phyloP scores from a whole-genome alignment of 2,113 vertebrate species.

The Tricholaema leucomelas region DNA sequence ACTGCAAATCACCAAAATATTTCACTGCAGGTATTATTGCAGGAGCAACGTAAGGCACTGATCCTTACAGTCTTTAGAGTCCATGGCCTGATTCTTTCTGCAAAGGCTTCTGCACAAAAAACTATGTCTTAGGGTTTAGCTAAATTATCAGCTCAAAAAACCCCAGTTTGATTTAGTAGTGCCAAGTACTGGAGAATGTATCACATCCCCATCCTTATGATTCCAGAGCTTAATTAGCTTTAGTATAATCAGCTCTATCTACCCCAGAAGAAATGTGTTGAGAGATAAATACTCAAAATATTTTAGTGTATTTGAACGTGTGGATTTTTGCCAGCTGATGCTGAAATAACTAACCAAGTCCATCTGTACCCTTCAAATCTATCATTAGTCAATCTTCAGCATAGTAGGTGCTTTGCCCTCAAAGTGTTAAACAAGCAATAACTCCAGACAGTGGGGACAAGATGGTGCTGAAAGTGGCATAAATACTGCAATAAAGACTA shows the following conservation, averaged over 20 bases:
- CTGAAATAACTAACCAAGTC: not conserved
- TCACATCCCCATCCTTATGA: not conserved
- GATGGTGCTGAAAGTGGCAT: not conserved
- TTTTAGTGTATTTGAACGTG: not conserved
- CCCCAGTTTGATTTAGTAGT: not conserved
- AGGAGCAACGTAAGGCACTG: not conserved
- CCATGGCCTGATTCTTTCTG: accelerated
- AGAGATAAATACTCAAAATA: not conserved
- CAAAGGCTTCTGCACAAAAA: not conserved
- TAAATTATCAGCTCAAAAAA: not conserved
- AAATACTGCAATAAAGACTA: not conserved
- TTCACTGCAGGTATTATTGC: not conserved
- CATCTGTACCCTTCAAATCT: not conserved
- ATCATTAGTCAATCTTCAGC: not conserved
- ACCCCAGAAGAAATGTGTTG: not conserved
- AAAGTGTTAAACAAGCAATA: not conserved
- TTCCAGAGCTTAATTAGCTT: not conserved
- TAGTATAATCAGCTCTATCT: not conserved
- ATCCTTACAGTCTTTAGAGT: not conserved
- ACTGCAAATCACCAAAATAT: not conserved
- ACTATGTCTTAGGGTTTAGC: not conserved
- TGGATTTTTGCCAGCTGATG: not conserved
- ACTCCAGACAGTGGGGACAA: not conserved
- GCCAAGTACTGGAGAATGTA: not conserved
- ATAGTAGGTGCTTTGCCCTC: not conserved